A percentile compares a stretch with the other conserved stretches of the same genome.
These are phyloP conservation scores for Bhutanitis thaidina DNA, from an alignment of 2,888 invertebrate genomes.

Conservation along the genomic window DNA sequence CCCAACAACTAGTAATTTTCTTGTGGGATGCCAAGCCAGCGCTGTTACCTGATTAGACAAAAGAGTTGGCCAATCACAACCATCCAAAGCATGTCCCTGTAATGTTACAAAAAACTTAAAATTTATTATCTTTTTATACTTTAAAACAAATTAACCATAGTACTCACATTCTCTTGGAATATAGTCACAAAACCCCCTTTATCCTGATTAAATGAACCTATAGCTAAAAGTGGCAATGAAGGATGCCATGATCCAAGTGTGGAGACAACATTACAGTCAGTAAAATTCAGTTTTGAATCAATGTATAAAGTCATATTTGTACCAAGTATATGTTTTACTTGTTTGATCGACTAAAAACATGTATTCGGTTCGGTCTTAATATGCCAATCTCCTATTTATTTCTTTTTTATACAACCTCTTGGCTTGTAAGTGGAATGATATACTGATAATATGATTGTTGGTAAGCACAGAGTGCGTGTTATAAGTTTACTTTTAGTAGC, in stretches of 20 bases:
- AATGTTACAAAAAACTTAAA: slow-evolving; percentile 25
- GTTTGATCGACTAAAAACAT: too few species aligned
- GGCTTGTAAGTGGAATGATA: too few species aligned
- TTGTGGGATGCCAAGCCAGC: slow-evolving; percentile 93
- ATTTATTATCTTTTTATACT: background rate
- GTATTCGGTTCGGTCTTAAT: too few species aligned
- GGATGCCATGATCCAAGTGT: slow-evolving; percentile 92
- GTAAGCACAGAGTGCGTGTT: too few species aligned
- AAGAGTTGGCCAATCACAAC: slow-evolving; percentile 87
- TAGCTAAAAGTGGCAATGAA: slow-evolving; percentile 88
- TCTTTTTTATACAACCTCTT: too few species aligned
- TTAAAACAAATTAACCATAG: too few species aligned
- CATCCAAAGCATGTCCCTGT: slow-evolving; percentile 87
- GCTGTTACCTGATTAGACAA: slow-evolving; percentile 89
- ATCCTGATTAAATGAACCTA: slow-evolving; percentile 92
- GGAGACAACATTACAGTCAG: slow-evolving; percentile 87
- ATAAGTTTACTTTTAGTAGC: too few species aligned
- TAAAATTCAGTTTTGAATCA: slow-evolving; percentile 89
- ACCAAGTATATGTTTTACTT: too few species aligned
- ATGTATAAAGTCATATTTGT: slow-evolving; percentile 88
- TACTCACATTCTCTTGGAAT: slow-evolving; percentile 90
- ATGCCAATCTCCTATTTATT: too few species aligned
- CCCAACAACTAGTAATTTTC: slow-evolving; percentile 89
- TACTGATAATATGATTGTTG: too few species aligned
- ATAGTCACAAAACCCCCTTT: slow-evolving; percentile 93